These are phyloP conservation scores for roundworm (Caenorhabditis elegans) DNA, from an alignment of 1,140 invertebrate species.

Conservation along the genomic window DNA sequence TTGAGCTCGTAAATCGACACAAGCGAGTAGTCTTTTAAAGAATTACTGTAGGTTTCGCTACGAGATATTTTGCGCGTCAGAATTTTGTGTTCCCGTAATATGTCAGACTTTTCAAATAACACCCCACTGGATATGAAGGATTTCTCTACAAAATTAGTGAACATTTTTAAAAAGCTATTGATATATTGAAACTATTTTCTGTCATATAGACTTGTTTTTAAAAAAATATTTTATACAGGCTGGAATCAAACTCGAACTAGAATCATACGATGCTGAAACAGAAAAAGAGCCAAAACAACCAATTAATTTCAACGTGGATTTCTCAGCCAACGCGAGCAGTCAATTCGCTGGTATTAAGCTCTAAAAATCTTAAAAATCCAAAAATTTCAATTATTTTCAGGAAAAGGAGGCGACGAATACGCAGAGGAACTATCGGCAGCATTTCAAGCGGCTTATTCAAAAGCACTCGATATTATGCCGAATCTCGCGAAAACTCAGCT, in stretches of 20 bases:
- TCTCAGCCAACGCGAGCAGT: background rate
- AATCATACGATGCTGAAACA: background rate
- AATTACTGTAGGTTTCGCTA: too few species aligned
- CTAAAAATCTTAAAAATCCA: too few species aligned
- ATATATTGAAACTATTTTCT: too few species aligned
- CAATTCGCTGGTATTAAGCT: background rate
- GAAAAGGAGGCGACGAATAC: conserved; percentile 9
- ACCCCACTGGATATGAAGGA: too few species aligned
- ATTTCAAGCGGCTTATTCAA: background rate
- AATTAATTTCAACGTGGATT: background rate
- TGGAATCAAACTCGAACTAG: conserved; percentile 9
- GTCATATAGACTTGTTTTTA: too few species aligned
- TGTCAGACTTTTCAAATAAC: too few species aligned
- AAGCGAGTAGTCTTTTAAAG: too few species aligned
- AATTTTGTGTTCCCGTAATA: too few species aligned
- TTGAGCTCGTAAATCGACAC: too few species aligned
- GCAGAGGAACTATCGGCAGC: background rate
- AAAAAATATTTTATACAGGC: background rate
- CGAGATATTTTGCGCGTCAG: too few species aligned
- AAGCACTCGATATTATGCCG: background rate
- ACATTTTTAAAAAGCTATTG: too few species aligned
- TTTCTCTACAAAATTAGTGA: too few species aligned
- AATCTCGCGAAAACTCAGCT: background rate
- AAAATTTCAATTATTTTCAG: background rate
- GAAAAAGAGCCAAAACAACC: background rate